Conservation (phyloP, 2,888 invertebrate genomes). For the Bimastos eiseni region DNA sequence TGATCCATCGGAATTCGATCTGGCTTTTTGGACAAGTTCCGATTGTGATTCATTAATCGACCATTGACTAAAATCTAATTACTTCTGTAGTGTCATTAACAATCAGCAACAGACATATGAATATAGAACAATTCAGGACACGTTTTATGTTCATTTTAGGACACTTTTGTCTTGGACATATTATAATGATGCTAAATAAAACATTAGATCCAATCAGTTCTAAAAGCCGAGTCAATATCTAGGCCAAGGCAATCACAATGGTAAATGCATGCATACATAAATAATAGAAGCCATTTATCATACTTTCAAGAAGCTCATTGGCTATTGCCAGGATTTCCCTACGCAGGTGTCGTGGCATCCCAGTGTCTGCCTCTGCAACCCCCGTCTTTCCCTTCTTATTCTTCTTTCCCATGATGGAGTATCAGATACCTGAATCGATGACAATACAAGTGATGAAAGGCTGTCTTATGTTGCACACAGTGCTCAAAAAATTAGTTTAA, state of each 20-base stretch:
- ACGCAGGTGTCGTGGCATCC: constrained; percentile 49
- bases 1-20: no score
- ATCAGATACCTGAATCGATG: not conserved
- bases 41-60: no score
- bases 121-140: no score
- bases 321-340: constrained; percentile 52
- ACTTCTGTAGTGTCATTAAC: no score
- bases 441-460: not conserved
- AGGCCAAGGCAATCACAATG: not conserved
- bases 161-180: no score
- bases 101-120: no score
- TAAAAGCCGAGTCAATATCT: no score
- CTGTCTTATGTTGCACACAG: not conserved
- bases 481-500: not conserved
- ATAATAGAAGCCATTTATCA: constrained; percentile 27
- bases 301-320: constrained; percentile 54
- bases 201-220: no score
- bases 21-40: no score
- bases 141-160: no score
- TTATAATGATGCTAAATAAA: no score
- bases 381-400: constrained; percentile 31
- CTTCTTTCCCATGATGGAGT: constrained; percentile 35
- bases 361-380: constrained; percentile 33
- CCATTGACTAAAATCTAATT: no score
- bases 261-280: not conserved